A percentile compares a stretch with the other conserved stretches of the same genome.
Conservation (phyloP, 2,113 vertebrate species). For the Larimichthys crocea region DNA sequence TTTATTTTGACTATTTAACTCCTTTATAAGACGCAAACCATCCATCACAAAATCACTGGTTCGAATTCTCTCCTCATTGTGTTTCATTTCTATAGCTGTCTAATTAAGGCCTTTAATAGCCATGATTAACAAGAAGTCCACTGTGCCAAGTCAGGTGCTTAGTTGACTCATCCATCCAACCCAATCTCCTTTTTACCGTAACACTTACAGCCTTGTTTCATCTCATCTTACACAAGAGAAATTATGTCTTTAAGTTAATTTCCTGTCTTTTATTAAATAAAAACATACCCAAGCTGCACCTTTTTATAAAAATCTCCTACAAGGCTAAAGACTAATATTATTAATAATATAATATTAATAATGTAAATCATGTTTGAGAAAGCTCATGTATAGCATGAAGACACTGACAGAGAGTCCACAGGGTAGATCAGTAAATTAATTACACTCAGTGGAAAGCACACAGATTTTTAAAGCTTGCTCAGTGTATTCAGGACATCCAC, state of each 20-base stretch:
- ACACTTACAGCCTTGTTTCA: background rate
- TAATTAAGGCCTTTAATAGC: background rate
- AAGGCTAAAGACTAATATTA: conserved; percentile 3
- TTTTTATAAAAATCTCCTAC: conserved; percentile 24
- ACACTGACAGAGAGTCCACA: conserved; percentile 31
- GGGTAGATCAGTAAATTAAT: conserved; percentile 65
- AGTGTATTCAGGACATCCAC: conserved; percentile 29
- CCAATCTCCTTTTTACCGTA: background rate
- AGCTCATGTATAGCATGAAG: conserved; percentile 40
- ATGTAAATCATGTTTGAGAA: conserved; percentile 31
- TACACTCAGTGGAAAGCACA: conserved; percentile 58
- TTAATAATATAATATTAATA: background rate
- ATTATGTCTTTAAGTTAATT: background rate
- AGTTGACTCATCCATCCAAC: background rate
- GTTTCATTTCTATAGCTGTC: background rate
- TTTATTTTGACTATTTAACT: background rate
- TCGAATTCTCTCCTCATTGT: background rate
- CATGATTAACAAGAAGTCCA: background rate
- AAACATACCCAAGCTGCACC: background rate
- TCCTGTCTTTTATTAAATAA: background rate
- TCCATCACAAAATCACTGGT: too few relatives aligned
- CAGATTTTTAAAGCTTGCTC: conserved; percentile 56
- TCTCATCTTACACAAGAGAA: background rate
- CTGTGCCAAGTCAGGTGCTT: background rate
- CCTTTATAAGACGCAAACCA: too few relatives aligned